A percentile compares a stretch with the other conserved stretches of the same genome.
phyloP scores from a whole-genome alignment of 2,888 invertebrate genomes.

The Nemapogon koenigi region DNA sequence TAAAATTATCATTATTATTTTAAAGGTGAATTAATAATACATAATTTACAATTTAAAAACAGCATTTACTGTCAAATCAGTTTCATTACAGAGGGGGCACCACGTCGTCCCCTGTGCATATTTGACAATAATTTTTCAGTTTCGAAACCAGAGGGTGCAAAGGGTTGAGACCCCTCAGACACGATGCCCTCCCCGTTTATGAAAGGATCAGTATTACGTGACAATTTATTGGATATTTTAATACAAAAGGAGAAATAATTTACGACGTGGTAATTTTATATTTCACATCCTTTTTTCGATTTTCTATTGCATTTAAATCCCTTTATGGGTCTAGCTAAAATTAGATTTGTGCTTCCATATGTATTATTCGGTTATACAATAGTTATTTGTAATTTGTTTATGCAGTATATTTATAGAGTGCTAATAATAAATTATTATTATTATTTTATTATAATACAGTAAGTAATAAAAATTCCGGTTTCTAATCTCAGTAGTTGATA shows the following conservation, averaged over 20 bases:
- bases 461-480: too few species aligned
- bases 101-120: conserved; percentile 6
- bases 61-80: conserved; percentile 2
- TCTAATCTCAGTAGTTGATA: too few species aligned
- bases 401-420: too few species aligned
- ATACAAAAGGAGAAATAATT: conserved; percentile 46
- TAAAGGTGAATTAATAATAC: not conserved
- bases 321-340: conserved; percentile 3
- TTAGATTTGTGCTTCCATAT: not conserved
- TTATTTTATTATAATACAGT: too few species aligned
- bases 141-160: conserved; percentile 15
- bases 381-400: not conserved
- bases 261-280: conserved; percentile 53
- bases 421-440: too few species aligned
- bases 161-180: conserved; percentile 26
- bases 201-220: conserved; percentile 27
- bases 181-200: not conserved
- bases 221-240: conserved; percentile 55
- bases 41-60: not conserved
- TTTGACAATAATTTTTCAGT: conserved; percentile 16
- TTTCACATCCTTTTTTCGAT: conserved; percentile 29
- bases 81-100: conserved; percentile 8
- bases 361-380: not conserved
- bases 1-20: not conserved
- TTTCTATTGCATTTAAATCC: conserved; percentile 5